Conservation (phyloP, 2,797 vertebrate species). For the Heteromormyrus szaboi region DNA sequence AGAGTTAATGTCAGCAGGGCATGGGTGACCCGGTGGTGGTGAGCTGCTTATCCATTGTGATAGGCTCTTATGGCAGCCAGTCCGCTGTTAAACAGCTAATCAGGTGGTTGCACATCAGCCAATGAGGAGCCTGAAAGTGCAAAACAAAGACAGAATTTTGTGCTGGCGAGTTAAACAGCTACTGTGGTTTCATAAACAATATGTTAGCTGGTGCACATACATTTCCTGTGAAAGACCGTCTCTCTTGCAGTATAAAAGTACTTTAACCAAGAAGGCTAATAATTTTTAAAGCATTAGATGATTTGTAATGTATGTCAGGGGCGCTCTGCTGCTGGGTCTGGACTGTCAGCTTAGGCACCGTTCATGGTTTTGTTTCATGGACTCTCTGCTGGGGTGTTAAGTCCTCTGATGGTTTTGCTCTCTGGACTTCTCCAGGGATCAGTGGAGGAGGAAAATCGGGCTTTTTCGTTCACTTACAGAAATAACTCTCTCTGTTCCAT, state of each 20-base stretch:
- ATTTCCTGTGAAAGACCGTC: background rate
- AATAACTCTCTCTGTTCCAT: background rate
- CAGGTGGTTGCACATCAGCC: background rate
- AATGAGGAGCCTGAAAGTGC: background rate
- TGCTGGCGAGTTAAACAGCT: background rate
- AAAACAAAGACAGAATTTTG: background rate
- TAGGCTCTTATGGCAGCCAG: background rate
- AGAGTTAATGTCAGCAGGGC: background rate
- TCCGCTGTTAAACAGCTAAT: background rate
- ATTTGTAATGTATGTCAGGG: background rate
- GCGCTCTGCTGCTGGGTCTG: background rate
- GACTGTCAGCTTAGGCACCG: background rate
- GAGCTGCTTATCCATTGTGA: background rate
- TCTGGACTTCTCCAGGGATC: background rate
- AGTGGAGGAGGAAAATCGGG: background rate
- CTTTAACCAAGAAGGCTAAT: background rate
- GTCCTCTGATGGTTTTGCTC: background rate
- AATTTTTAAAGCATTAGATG: background rate
- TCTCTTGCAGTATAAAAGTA: background rate
- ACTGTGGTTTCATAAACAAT: background rate
- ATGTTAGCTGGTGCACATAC: background rate
- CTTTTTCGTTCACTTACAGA: background rate
- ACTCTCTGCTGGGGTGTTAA: background rate
- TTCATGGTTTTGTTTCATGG: background rate
- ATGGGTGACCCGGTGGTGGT: background rate